Percentiles rank a stretch among this genome's conserved stretches.
Evolutionary conservation across 2,888 invertebrate genomes (phyloP).

Genomic region (Hypselothyrea guttata): DNA sequence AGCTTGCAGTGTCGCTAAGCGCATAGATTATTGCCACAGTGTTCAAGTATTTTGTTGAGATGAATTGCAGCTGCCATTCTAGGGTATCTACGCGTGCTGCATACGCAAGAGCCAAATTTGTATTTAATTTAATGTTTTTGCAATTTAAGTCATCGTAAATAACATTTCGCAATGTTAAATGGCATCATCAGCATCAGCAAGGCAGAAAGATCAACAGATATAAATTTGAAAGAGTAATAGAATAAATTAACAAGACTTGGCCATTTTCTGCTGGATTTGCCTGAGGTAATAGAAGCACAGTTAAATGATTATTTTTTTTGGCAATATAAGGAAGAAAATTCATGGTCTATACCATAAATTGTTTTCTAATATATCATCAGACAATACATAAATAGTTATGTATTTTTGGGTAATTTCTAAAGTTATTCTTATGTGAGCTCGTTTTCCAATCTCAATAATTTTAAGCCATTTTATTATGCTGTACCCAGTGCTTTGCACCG

Average conservation of each 20-base stretch:
- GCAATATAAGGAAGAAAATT: too few species aligned
- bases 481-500: too few species aligned
- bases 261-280: neutral
- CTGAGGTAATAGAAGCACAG: neutral
- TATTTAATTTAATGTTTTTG: conserved; percentile 20
- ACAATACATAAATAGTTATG: too few species aligned
- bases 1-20: too few species aligned
- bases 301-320: neutral
- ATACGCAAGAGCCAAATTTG: neutral
- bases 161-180: conserved; percentile 31
- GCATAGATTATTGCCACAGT: too few species aligned
- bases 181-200: conserved; percentile 10
- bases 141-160: conserved; percentile 34
- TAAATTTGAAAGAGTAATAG: conserved; percentile 7
- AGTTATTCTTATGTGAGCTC: too few species aligned
- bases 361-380: too few species aligned
- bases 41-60: too few species aligned
- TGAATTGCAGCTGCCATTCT: neutral
- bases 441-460: too few species aligned
- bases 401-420: too few species aligned
- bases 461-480: too few species aligned
- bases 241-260: conserved; percentile 9
- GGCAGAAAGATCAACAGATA: conserved; percentile 18
- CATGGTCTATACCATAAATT: too few species aligned
- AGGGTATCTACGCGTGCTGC: conserved; percentile 11